Evolutionary conservation across 1,140 invertebrate species (phyloP).

Genomic region (Calliphora vicina): DNA sequence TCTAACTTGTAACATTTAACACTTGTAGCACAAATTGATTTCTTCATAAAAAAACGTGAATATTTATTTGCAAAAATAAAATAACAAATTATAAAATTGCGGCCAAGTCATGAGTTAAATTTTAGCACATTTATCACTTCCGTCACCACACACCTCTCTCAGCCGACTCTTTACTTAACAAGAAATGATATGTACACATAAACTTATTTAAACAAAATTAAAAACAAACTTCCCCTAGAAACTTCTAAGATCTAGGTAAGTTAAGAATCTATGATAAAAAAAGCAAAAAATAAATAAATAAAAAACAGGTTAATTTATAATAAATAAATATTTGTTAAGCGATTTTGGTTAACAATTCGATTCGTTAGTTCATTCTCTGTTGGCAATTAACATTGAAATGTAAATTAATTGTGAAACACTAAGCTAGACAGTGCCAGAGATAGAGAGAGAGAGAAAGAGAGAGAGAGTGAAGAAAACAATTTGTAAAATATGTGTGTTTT

Average conservation of each 20-base stretch:
- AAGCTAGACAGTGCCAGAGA: too few relatives aligned
- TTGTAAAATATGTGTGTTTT: too few relatives aligned
- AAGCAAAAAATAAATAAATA: neutral
- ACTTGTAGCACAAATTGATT: neutral
- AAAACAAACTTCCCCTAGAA: neutral
- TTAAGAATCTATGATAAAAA: neutral
- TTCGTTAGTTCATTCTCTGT: neutral
- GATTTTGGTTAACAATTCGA: neutral
- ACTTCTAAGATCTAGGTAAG: neutral
- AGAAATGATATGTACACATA: too few relatives aligned
- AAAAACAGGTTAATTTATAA: constrained; percentile 19
- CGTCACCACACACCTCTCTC: too few relatives aligned
- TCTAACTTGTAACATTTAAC: neutral
- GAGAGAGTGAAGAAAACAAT: too few relatives aligned
- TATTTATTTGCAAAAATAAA: neutral
- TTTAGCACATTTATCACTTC: neutral
- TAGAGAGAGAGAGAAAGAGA: neutral
- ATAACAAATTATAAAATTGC: constrained; percentile 13
- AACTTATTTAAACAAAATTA: neutral
- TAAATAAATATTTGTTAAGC: neutral
- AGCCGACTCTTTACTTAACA: too few relatives aligned
- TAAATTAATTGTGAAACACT: constrained; percentile 32
- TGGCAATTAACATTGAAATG: constrained; percentile 29
- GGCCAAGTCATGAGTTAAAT: constrained; percentile 26
- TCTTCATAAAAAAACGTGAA: neutral